Evolutionary conservation across 2,888 invertebrate genomes (phyloP).

Genomic region (Melanchra persicariae): DNA sequence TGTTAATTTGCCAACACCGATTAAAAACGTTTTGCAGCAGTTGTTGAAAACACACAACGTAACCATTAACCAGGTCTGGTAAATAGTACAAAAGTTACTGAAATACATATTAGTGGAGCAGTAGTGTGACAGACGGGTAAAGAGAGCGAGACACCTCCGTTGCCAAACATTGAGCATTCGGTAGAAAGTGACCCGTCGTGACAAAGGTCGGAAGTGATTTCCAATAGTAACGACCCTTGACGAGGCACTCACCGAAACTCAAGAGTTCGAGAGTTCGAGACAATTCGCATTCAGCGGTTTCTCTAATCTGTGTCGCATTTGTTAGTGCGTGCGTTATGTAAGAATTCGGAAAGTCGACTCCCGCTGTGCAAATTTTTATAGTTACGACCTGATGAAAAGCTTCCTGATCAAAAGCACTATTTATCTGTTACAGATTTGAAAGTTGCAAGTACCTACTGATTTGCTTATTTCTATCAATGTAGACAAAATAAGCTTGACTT

Average conservation of each 20-base stretch:
- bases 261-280: conserved; percentile 54
- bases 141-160: conserved; percentile 80
- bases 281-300: conserved; percentile 66
- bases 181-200: conserved; percentile 84
- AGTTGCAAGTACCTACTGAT: background rate
- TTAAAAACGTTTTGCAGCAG: conserved; percentile 44
- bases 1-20: conserved; percentile 38
- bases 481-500: background rate
- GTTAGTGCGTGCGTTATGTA: conserved; percentile 39
- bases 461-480: background rate
- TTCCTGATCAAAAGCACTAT: conserved; percentile 3
- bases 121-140: conserved; percentile 65
- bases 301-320: conserved; percentile 67
- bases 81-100: conserved; percentile 58
- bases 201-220: conserved; percentile 89
- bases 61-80: conserved; percentile 41
- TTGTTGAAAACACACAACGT: conserved; percentile 43
- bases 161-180: conserved; percentile 72
- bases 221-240: conserved; percentile 86
- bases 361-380: conserved; percentile 31
- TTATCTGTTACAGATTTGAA: conserved; percentile 8
- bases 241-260: conserved; percentile 70
- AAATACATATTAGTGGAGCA: conserved; percentile 61
- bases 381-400: conserved; percentile 8
- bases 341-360: conserved; percentile 25